These are phyloP conservation scores for Catharus minimus DNA, from an alignment of 2,113 vertebrate genomes.

Conservation along the genomic window DNA sequence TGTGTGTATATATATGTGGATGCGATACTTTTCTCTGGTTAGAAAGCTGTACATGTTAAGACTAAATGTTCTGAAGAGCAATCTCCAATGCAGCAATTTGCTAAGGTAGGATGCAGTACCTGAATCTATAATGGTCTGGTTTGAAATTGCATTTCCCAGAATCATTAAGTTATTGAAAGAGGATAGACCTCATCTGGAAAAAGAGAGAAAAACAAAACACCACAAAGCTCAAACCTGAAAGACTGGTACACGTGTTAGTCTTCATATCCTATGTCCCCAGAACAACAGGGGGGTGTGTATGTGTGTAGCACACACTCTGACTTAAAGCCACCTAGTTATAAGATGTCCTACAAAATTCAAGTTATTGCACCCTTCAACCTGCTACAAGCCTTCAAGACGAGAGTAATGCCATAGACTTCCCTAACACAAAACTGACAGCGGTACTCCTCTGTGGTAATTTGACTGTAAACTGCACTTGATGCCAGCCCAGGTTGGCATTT, in stretches of 20 bases:
- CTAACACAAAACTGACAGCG: background rate
- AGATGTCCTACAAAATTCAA: background rate
- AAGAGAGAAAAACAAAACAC: background rate
- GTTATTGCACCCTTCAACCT: background rate
- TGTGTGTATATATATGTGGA: background rate
- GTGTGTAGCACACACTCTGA: background rate
- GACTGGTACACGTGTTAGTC: rapidly evolving
- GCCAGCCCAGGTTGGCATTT: background rate
- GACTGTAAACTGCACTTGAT: background rate
- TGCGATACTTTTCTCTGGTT: background rate
- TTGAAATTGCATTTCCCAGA: background rate
- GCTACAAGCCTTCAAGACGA: background rate
- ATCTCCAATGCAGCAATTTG: background rate
- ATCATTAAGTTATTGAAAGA: background rate
- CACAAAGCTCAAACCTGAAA: background rate
- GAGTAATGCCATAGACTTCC: background rate
- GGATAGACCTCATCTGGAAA: background rate
- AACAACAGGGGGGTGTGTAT: background rate
- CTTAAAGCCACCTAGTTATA: background rate
- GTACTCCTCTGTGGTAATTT: background rate
- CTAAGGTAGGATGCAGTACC: background rate
- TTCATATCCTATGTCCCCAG: background rate
- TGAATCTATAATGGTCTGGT: background rate
- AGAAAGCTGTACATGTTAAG: background rate
- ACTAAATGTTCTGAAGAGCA: background rate